These are phyloP conservation scores for Molorchus minor DNA, from an alignment of 2,888 invertebrate species.

Conservation along the genomic window DNA sequence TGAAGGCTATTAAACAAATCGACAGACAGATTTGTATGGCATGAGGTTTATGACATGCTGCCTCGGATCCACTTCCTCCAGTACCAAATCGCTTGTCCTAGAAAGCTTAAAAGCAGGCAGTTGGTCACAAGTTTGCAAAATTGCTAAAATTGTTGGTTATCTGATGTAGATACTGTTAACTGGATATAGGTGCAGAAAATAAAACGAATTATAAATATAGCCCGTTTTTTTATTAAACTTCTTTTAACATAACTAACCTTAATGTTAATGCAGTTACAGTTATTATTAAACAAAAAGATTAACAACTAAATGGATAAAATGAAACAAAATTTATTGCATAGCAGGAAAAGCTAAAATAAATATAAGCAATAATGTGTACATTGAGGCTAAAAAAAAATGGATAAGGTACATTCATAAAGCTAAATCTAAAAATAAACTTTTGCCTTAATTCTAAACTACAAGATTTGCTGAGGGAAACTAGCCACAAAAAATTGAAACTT, in stretches of 20 bases:
- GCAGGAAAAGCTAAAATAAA: constrained; percentile 41
- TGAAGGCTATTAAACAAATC: no score
- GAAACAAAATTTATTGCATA: constrained; percentile 27
- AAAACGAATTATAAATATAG: constrained; percentile 21
- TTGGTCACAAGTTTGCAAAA: no score
- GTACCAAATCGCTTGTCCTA: no score
- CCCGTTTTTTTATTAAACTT: constrained; percentile 43
- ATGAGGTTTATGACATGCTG: no score
- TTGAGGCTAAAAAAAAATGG: constrained; percentile 29
- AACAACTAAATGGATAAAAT: constrained; percentile 29
- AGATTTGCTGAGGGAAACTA: constrained; percentile 24
- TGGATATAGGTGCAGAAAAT: not conserved
- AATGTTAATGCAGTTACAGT: constrained; percentile 32
- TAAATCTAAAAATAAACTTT: constrained; percentile 34
- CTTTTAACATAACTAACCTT: constrained; percentile 38
- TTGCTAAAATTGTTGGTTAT: no score
- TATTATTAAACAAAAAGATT: constrained; percentile 35
- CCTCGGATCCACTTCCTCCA: no score
- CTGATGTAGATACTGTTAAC: no score
- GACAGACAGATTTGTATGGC: no score
- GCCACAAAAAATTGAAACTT: constrained; percentile 31
- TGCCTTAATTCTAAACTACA: constrained; percentile 31
- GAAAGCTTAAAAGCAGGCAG: no score
- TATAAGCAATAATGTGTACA: constrained; percentile 40
- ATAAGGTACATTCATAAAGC: constrained; percentile 21